phyloP scores from a whole-genome alignment of 2,888 invertebrate genomes.

The Lasioglossum leucozonium region DNA sequence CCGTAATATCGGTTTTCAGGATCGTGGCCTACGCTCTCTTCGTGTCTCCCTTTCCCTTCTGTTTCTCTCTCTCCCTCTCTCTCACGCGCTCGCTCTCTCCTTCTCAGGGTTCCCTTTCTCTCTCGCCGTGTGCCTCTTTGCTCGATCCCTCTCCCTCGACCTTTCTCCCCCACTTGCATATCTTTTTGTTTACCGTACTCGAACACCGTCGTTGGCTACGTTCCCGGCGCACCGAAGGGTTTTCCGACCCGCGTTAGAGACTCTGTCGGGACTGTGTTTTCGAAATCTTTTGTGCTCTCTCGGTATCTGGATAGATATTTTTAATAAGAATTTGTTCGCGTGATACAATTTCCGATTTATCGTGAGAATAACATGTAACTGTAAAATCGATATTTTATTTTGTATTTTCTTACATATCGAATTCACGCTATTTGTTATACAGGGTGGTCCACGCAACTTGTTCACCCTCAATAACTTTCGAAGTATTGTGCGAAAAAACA shows the following conservation, averaged over 20 bases:
- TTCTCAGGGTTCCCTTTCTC: no score
- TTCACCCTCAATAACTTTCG: no score
- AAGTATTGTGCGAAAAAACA: no score
- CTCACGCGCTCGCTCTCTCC: neutral
- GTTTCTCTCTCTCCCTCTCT: neutral
- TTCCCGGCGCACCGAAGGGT: neutral
- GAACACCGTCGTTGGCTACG: slow-evolving; percentile 15
- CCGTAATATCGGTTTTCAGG: slow-evolving; percentile 70
- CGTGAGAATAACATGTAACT: no score
- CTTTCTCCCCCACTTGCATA: neutral
- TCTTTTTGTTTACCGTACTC: slow-evolving; percentile 30
- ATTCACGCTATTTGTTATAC: no score
- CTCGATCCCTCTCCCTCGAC: neutral
- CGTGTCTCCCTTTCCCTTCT: slow-evolving; percentile 17
- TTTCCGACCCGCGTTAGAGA: neutral
- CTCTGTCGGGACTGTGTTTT: neutral
- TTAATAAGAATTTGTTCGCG: no score
- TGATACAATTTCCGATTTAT: no score
- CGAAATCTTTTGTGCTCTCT: no score
- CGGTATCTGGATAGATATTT: no score
- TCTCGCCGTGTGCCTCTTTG: neutral
- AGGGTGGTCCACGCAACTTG: no score
- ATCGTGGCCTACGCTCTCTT: slow-evolving; percentile 60
- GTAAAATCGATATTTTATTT: no score
- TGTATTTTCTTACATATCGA: no score